Base-by-base conservation (phyloP, 2,797 vertebrate genomes). In the Lindbergichthys nudifrons region DNA sequence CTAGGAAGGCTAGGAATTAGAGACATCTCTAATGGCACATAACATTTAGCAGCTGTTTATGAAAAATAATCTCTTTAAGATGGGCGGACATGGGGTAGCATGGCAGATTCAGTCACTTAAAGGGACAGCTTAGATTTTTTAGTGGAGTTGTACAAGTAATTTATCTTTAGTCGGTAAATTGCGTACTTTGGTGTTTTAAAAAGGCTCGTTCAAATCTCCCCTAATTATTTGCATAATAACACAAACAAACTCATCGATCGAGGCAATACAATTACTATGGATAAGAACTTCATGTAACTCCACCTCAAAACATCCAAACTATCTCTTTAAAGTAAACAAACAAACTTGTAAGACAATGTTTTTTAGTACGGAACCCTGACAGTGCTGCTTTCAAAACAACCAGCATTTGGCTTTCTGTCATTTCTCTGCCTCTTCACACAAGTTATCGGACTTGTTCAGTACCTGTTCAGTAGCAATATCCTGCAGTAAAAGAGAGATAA, bases 1-100 rank as follows among this genome's bases (percentile, higher is more conserved):
- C 57, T 26, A 59, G 23, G 10, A 18, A 14, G 11, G 16, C 10
- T 8, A 23, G 43, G 36, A 36, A 36, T 30, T 8, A n/a, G 30
- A 43, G 30, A 76, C 36, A 64, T 75, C 70, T 85, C 73, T 80
- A 84, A 84, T 89, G 90, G 90, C 84, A 89, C 82, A 21, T 60
- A 43, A 77, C 63, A 83, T 53, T 65, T 79, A 88, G 84, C 80
- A 86, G 77, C 82, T 11, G 51, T 47, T 70, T 36, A 68, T 58
- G 65, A 65, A 50, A 70, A 64, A 36, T 9, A 71, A 56, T 36
- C 12, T 73, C 70, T 54, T 45, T 8, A 58, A 54, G 56, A 75
- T 70, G 64, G 62, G 71, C 70, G 58, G 26, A 60, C 46, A 52
- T 19, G 56, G 59, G 70, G 54, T 42, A 42, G 53, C 68, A 76